A percentile compares a stretch with the other conserved stretches of the same genome.
Conservation (phyloP, 2,797 vertebrate genomes). For the Alca torda region DNA sequence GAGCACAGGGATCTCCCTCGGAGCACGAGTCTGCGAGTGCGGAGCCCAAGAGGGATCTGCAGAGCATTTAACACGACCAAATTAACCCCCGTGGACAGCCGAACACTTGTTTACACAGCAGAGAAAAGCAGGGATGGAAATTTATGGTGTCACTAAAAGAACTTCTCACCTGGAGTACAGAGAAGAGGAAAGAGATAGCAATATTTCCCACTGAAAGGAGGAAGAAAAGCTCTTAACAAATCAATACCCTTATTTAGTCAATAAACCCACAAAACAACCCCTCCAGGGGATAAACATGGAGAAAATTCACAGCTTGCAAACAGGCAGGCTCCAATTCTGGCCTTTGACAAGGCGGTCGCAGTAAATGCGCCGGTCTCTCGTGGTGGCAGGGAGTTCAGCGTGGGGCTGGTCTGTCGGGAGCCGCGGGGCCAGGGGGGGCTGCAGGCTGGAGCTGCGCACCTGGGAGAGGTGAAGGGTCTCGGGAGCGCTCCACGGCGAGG, state of each 20-base stretch:
- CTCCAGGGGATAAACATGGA: constrained; percentile 68
- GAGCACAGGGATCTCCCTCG: neutral
- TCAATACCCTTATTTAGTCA: constrained; percentile 85
- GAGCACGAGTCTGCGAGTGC: neutral
- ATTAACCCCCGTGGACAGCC: constrained; percentile 59
- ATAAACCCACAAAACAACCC: constrained; percentile 80
- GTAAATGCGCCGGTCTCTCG: neutral
- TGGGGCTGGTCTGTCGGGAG: neutral
- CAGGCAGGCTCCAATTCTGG: constrained; percentile 15
- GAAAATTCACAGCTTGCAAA: constrained; percentile 64
- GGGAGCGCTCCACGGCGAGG: neutral
- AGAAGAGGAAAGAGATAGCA: constrained; percentile 69
- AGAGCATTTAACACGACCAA: constrained; percentile 23
- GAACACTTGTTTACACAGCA: constrained; percentile 68
- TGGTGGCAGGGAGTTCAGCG: neutral
- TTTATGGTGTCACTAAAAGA: constrained; percentile 73
- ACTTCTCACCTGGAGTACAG: constrained; percentile 71
- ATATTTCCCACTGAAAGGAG: constrained; percentile 75
- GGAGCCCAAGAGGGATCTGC: constrained; percentile 21
- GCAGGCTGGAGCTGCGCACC: neutral
- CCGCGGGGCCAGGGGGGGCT: fast-evolving
- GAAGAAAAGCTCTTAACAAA: constrained; percentile 86
- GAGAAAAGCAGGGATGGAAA: constrained; percentile 71
- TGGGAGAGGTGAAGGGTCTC: neutral
- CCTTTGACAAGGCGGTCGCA: neutral